These are phyloP conservation scores for Pteronura brasiliensis DNA, from an alignment of 2,113 vertebrate genomes.

Conservation along the genomic window DNA sequence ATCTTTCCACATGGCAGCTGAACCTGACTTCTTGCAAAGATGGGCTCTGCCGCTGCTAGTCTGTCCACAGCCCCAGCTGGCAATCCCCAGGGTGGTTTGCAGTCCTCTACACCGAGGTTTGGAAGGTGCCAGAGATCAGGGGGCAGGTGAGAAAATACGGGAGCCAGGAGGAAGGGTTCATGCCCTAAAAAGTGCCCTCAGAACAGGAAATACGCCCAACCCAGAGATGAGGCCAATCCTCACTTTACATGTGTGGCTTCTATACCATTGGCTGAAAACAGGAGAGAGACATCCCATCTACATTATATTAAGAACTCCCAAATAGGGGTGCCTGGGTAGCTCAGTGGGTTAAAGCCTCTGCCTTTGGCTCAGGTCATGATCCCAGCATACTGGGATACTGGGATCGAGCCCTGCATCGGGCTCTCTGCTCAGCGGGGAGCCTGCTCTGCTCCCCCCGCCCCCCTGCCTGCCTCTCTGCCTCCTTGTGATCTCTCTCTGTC, in stretches of 20 bases:
- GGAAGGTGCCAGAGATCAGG: accelerated
- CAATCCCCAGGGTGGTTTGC: accelerated
- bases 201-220: not conserved
- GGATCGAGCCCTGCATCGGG: too few species aligned
- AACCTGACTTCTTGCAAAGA: not conserved
- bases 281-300: too few species aligned
- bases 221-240: not conserved
- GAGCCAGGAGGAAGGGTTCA: too few species aligned
- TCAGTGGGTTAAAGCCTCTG: too few species aligned
- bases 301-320: not conserved
- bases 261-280: not conserved
- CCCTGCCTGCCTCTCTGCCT: too few species aligned
- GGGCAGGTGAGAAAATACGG: accelerated
- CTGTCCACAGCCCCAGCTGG: accelerated
- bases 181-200: not conserved
- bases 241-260: accelerated
- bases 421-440: too few species aligned
- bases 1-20: not conserved
- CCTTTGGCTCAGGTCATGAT: too few species aligned
- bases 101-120: accelerated
- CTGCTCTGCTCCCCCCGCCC: too few species aligned
- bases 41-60: accelerated
- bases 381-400: too few species aligned
- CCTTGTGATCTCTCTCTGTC: too few species aligned
- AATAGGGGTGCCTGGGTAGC: too few species aligned